Evolutionary conservation across 2,113 vertebrate species (phyloP), one percentile per base, ranked within the genome.

Genomic region (Myrmophylax atrothorax): DNA sequence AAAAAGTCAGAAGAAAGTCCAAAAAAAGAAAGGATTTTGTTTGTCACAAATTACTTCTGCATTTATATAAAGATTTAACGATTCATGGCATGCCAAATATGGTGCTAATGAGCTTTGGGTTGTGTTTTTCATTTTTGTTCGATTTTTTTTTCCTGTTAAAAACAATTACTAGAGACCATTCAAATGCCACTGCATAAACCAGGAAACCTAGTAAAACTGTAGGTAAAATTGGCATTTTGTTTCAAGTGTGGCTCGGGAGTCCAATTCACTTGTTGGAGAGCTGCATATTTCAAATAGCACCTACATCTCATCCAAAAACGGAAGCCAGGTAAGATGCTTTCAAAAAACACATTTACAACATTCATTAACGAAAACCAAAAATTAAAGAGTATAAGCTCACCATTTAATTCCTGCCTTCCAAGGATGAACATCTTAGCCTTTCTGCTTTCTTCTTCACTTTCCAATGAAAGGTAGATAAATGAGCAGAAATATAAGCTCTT

Each of bases 181-280:
- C 87, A 93, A 95, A 84, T 44, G 87, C 72, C 62, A 86, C 63
- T 93, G 78, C 50, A 84, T 95, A 97, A 97, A 93, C 90, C 66
- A 85, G 81, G 69, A 95, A 97, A 96, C 91, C 91, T 83, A 93
- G 94, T 97, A 96, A 96, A 97, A 94, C 82, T 84, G 89, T 66
- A 90, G 90, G 93, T 59, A 89, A 97, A 97, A 96, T 95, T 95
- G 93, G 83, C 84, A 91, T 89, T 90, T 95, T 96, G 85, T 90
- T 87, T 85, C 88, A 86, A 75, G 89, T 7, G 2, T 81, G 68
- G 96, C 79, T 96, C 77, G 50, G 49, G 83, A 91, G 79, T 75
- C 90, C 72, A 93, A 70, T 83, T 97, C 25, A 14, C 91, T 92
- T 88, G 58, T 53, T 94, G 40, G 55, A 6, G 12, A 81, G 50